Base-by-base conservation (phyloP, 2,888 invertebrate species). In the Euphydryas editha region DNA sequence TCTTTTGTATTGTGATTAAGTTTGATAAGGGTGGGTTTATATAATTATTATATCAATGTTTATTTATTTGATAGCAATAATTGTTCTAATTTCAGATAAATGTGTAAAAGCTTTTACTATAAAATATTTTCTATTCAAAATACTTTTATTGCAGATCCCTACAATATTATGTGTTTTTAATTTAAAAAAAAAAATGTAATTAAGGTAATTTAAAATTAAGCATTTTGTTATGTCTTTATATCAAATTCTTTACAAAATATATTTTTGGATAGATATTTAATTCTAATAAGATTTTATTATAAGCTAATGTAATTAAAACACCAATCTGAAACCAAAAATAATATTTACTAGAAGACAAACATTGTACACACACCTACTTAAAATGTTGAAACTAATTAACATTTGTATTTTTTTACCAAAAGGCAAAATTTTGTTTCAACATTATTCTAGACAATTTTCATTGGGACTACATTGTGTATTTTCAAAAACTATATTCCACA, bases 281-380 rank as follows among this genome's bases (percentile, higher is more conserved):
- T 44, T 44, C 4, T 44, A 17, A 3, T 30, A 21, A 46, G 5
- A 46, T 47, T 51, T 36, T 51, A 20, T 44, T n/a, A 51, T 18
- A 37, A 36, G 21, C 36, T 20, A 46, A 17, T 61, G 17, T 65
- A 70, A 80, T 76, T 74, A 83, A 85, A 87, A 88, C 78, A 77
- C 81, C 73, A 59, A 67, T 71, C 20, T 62, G 21, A 86, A 91
- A 91, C 90, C 84, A 86, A 90, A 90, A 90, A 91, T 90, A 90
- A 89, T 89, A 88, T 90, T 90, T 91, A 91, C 90, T 91, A 91
- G 84, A 87, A 88, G 88, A 88, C 81, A 85, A 89, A 87, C 68
- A 87, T 86, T 85, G 86, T 88, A 88, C 86, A 89, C 83, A 78
- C 75, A 75, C 72, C 73, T 75, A 87, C 81, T 77, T 82, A 83